These are phyloP conservation scores for Lepus townsendii DNA, from an alignment of 2,797 vertebrate genomes.

Conservation along the genomic window DNA sequence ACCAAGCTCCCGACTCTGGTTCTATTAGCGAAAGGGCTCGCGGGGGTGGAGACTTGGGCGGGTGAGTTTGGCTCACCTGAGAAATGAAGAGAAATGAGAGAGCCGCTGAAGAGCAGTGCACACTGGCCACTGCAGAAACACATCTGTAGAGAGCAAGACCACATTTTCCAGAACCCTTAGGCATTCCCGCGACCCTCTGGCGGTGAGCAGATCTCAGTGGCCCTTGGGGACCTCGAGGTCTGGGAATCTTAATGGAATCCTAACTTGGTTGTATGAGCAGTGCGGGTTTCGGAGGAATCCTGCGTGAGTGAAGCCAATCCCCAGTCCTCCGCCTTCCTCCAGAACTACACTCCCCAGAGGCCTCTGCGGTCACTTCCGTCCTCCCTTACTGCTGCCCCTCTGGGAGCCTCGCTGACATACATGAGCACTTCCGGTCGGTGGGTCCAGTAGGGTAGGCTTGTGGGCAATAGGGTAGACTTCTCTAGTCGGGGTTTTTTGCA, in stretches of 20 bases:
- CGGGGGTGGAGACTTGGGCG: background rate
- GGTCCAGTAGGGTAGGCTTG: accelerated
- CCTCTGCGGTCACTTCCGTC: conserved; percentile 12
- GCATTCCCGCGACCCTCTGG: background rate
- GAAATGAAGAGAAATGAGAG: too few relatives aligned
- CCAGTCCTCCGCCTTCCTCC: accelerated
- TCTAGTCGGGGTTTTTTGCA: accelerated
- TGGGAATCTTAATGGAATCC: background rate
- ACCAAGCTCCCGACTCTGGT: background rate
- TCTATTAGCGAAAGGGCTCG: background rate
- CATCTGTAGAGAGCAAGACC: background rate
- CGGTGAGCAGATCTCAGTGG: background rate
- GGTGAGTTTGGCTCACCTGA: too few relatives aligned
- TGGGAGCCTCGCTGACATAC: accelerated
- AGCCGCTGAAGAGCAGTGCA: background rate
- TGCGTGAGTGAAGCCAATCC: accelerated
- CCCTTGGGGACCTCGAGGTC: background rate
- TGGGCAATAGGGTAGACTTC: accelerated
- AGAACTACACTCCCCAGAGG: conserved; percentile 35
- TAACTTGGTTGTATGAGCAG: background rate
- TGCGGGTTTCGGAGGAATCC: accelerated
- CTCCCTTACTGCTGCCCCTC: background rate
- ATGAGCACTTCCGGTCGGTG: background rate
- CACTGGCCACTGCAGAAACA: too few relatives aligned
- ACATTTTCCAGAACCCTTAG: background rate